Percentiles rank a stretch among this genome's conserved stretches.
Conservation (phyloP, 2,888 invertebrate genomes). For the Peribatodes rhomboidaria region DNA sequence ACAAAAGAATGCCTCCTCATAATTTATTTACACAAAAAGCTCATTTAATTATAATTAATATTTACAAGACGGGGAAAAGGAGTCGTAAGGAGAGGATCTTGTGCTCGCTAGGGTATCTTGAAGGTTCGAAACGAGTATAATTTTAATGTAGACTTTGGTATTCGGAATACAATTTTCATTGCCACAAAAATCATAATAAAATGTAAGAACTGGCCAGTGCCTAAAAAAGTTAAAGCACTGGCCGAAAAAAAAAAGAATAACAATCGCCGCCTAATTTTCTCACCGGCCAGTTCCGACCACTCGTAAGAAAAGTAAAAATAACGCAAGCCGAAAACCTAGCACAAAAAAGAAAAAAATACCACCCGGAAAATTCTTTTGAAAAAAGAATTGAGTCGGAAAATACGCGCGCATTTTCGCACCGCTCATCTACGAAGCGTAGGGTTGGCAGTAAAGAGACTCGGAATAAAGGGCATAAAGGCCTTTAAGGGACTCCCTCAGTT, state of each 20-base stretch:
- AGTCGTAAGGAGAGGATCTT: conserved; percentile 38
- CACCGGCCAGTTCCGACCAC: background rate
- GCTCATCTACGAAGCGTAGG: conserved; percentile 53
- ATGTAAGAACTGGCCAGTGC: background rate
- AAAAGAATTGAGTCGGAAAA: conserved; percentile 41
- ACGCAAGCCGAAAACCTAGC: conserved; percentile 7
- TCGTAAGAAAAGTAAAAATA: background rate
- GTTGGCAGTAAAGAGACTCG: conserved; percentile 42
- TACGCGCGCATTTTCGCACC: conserved; percentile 37
- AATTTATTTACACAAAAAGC: conserved; percentile 82
- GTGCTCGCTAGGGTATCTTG: conserved; percentile 8
- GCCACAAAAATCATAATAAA: background rate
- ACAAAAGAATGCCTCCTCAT: conserved; percentile 72
- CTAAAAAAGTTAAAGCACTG: background rate
- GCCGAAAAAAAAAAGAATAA: background rate
- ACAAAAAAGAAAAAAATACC: conserved; percentile 12
- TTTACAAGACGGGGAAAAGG: conserved; percentile 68
- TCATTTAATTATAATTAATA: conserved; percentile 84
- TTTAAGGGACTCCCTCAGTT: conserved; percentile 82
- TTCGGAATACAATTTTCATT: no score
- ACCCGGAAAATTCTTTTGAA: conserved; percentile 17
- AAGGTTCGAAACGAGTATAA: background rate
- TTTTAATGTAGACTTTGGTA: background rate
- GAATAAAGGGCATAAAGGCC: conserved; percentile 64
- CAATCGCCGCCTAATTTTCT: background rate